phyloP scores from a whole-genome alignment of 2,113 vertebrate species.

The Cairina moschata region DNA sequence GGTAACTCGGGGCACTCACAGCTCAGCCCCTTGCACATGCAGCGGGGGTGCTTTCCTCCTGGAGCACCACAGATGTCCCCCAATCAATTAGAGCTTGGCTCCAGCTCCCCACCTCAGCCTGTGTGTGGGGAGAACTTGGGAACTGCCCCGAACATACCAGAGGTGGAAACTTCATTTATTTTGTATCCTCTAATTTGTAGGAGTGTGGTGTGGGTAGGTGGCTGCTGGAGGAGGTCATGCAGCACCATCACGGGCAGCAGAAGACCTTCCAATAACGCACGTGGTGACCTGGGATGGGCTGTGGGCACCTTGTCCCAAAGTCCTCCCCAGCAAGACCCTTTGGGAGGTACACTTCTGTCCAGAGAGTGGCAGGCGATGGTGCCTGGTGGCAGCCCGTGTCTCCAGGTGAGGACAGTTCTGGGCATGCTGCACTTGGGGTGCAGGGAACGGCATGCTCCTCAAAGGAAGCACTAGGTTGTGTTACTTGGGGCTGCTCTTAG shows the following conservation, averaged over 20 bases:
- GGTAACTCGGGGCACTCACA: not conserved
- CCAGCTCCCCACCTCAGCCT: not conserved
- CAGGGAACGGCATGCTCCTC: rapidly evolving
- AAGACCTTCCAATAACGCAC: not conserved
- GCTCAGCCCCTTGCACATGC: not conserved
- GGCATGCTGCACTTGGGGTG: rapidly evolving
- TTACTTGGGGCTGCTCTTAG: not conserved
- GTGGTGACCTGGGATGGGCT: rapidly evolving
- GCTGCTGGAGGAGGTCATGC: not conserved
- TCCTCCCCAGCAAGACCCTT: not conserved
- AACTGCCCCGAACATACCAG: not conserved
- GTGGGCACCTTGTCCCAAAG: not conserved
- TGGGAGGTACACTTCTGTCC: not conserved
- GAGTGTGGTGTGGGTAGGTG: not conserved
- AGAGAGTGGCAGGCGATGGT: not conserved
- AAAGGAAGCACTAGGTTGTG: not conserved
- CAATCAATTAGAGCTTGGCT: rapidly evolving
- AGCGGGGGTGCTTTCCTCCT: not conserved
- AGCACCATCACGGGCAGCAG: not conserved
- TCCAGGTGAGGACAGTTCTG: not conserved
- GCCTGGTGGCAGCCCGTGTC: not conserved
- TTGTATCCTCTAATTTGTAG: not conserved
- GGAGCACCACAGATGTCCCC: rapidly evolving
- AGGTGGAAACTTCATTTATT: not conserved
- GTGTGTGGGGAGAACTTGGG: not conserved